Percentiles rank a stretch among this genome's conserved stretches.
phyloP scores from a whole-genome alignment of 1,140 invertebrate genomes.

The Calliphora vicina region DNA sequence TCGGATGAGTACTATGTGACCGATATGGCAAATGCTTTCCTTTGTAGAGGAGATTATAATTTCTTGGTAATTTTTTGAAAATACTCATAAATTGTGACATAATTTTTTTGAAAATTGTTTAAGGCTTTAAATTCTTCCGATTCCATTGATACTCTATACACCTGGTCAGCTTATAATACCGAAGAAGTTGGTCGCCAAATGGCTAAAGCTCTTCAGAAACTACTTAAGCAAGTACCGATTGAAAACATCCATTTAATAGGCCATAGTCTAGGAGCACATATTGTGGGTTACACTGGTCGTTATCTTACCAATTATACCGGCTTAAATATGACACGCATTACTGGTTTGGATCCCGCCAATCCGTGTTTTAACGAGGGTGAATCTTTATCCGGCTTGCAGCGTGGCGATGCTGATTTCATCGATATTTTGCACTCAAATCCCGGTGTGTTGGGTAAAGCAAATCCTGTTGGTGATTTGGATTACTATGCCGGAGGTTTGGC shows the following conservation, averaged over 20 bases:
- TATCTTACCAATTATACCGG: conserved; percentile 57
- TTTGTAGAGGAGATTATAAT: conserved; percentile 53
- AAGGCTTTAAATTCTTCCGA: background rate
- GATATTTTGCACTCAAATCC: conserved; percentile 80
- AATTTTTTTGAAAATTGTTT: no score
- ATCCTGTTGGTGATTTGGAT: conserved; percentile 70
- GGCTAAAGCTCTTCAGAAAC: conserved; percentile 46
- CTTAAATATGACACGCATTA: conserved; percentile 66
- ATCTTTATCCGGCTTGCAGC: conserved; percentile 65
- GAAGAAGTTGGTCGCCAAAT: conserved; percentile 53
- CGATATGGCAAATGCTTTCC: conserved; percentile 45
- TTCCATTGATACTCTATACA: background rate
- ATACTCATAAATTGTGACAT: no score
- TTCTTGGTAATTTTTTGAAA: conserved; percentile 49
- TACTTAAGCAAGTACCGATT: conserved; percentile 45
- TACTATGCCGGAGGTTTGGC: conserved; percentile 72
- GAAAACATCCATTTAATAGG: conserved; percentile 58
- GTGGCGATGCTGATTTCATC: conserved; percentile 67
- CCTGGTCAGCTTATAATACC: conserved; percentile 56
- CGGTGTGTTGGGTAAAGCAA: conserved; percentile 69
- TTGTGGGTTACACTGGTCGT: conserved; percentile 66
- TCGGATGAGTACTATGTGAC: conserved; percentile 36
- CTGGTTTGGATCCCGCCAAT: conserved; percentile 76
- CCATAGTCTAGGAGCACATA: conserved; percentile 66
- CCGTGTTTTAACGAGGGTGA: conserved; percentile 69